These are phyloP conservation scores for Monodelphis domestica DNA, from an alignment of 2,797 vertebrate genomes.

Conservation along the genomic window DNA sequence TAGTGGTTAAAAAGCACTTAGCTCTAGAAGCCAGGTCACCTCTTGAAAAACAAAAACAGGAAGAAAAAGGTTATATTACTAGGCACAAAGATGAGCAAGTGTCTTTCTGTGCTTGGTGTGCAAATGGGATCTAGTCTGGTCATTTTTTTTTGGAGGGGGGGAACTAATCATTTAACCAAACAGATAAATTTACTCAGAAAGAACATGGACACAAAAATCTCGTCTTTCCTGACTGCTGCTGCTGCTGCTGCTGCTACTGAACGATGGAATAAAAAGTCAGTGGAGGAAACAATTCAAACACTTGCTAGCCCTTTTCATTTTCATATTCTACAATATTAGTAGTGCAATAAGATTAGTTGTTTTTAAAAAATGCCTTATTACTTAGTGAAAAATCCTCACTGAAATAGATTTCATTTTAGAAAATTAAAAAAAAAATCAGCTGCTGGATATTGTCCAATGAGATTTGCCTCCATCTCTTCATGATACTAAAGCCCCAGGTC, in stretches of 20 bases:
- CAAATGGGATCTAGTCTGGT: constrained; percentile 60
- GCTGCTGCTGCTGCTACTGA: constrained; percentile 75
- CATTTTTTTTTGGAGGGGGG: constrained; percentile 44
- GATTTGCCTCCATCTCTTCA: constrained; percentile 44
- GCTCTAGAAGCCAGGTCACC: constrained; percentile 59
- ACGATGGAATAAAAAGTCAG: constrained; percentile 83
- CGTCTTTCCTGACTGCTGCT: constrained; percentile 56
- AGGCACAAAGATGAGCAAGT: constrained; percentile 52
- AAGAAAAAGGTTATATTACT: constrained; percentile 43
- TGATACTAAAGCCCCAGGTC: not conserved
- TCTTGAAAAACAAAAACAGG: constrained; percentile 61
- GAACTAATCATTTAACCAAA: constrained; percentile 65
- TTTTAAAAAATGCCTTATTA: constrained; percentile 76
- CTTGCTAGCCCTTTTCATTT: constrained; percentile 77
- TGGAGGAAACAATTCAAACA: constrained; percentile 81
- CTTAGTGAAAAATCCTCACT: constrained; percentile 69
- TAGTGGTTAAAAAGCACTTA: constrained; percentile 79
- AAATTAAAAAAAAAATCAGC: constrained; percentile 47
- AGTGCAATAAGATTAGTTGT: constrained; percentile 78
- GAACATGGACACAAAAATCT: constrained; percentile 60
- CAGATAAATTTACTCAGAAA: constrained; percentile 64
- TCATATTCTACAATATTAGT: constrained; percentile 73
- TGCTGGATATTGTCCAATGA: constrained; percentile 16
- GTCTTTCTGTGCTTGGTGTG: constrained; percentile 60
- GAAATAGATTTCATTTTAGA: constrained; percentile 67